A percentile compares a stretch with the other conserved stretches of the same genome.
These are phyloP conservation scores for Metopolophium dirhodum DNA, from an alignment of 1,140 invertebrate genomes.

Conservation along the genomic window DNA sequence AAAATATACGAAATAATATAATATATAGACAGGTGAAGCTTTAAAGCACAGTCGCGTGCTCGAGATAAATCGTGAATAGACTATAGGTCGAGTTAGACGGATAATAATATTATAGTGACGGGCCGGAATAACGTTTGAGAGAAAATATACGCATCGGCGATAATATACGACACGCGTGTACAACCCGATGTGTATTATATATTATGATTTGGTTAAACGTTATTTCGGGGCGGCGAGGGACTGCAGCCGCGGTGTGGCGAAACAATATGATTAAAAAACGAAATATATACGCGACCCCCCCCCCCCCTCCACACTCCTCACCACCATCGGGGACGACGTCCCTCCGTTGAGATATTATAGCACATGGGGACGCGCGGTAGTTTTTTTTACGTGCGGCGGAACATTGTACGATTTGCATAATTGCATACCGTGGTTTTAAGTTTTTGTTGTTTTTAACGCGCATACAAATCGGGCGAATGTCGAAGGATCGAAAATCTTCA, in stretches of 20 bases:
- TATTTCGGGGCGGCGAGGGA: not conserved
- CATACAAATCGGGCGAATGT: not conserved
- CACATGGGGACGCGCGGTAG: not conserved
- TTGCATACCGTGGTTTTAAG: not conserved
- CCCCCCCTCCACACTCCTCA: not conserved
- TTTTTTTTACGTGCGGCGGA: not conserved
- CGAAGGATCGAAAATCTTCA: not conserved
- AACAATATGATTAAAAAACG: not conserved
- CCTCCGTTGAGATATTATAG: not conserved
- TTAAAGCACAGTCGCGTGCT: not conserved
- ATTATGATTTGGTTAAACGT: constrained; percentile 23
- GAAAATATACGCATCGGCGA: not conserved
- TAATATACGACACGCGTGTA: not conserved
- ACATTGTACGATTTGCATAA: constrained; percentile 2
- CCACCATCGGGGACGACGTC: not conserved
- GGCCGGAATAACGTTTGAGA: constrained; percentile 44
- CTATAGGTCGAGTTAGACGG: not conserved
- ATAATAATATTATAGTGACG: not conserved
- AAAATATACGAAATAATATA: no score
- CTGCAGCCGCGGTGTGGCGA: not conserved
- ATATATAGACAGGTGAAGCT: not conserved
- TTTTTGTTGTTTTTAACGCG: not conserved
- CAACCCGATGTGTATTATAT: not conserved
- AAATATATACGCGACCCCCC: not conserved
- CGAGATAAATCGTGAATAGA: no score